These are phyloP conservation scores for Mythimna impura DNA, from an alignment of 2,888 invertebrate genomes.

Conservation along the genomic window DNA sequence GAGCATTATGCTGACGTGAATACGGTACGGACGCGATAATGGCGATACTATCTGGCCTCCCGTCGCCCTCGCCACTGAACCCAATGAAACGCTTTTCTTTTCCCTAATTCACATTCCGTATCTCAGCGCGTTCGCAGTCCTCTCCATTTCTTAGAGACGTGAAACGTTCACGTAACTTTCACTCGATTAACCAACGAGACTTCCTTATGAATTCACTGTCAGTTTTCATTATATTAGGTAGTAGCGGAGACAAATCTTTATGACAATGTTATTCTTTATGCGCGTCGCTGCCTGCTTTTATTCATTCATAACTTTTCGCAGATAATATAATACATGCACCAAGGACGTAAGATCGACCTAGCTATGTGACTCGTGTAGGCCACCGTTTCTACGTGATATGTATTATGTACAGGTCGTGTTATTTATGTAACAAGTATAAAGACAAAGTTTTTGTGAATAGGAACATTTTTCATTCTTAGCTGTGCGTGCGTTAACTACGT, in stretches of 20 bases:
- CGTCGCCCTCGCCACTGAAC: conserved; percentile 69
- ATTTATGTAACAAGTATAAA: conserved; percentile 65
- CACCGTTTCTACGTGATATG: conserved; percentile 44
- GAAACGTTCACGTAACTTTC: conserved; percentile 86
- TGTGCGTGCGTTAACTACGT: conserved; percentile 73
- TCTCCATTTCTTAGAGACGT: conserved; percentile 84
- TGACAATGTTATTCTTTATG: conserved; percentile 73
- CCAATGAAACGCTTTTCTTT: conserved; percentile 81
- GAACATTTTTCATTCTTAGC: conserved; percentile 71
- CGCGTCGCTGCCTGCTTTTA: conserved; percentile 67
- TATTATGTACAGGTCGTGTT: conserved; percentile 58
- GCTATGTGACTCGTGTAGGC: conserved; percentile 32
- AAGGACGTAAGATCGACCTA: conserved; percentile 39
- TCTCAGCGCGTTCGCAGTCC: conserved; percentile 80
- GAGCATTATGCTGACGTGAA: conserved; percentile 90
- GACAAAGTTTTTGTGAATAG: conserved; percentile 72
- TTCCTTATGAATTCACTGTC: conserved; percentile 81
- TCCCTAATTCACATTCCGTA: conserved; percentile 86
- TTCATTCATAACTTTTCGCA: conserved; percentile 71
- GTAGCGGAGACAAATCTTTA: conserved; percentile 75
- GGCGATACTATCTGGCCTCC: conserved; percentile 86
- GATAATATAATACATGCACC: conserved; percentile 63
- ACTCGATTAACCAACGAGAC: conserved; percentile 85
- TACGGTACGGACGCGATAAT: conserved; percentile 88
- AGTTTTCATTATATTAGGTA: conserved; percentile 78